Evolutionary conservation across 92 coral and sea anemone species (phyloP).

Genomic region (Paramuricea clavata): DNA sequence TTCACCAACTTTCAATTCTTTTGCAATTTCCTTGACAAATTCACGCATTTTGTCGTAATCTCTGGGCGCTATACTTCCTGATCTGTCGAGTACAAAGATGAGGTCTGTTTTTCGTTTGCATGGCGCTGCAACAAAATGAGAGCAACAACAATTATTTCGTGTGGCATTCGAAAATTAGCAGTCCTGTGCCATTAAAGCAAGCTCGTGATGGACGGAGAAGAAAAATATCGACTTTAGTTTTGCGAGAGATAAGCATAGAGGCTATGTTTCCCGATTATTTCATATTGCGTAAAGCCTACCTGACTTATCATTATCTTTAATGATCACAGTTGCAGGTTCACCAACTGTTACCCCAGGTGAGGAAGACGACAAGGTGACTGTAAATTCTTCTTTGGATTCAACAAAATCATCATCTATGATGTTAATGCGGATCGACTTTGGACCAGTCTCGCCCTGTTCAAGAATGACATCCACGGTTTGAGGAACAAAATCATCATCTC

Average conservation of each 20-base stretch:
- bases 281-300: no score
- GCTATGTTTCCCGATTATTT: no score
- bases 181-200: no score
- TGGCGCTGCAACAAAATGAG: neutral
- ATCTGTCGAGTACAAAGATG: conserved; percentile 30
- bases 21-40: neutral
- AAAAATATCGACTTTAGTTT: no score
- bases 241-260: no score
- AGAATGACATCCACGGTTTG: neutral
- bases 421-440: neutral
- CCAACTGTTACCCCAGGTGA: neutral
- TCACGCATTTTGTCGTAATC: conserved; percentile 21
- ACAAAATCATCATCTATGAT: neutral
- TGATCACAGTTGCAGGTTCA: neutral
- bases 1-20: neutral
- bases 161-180: no score
- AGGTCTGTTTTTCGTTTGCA: conserved; percentile 11
- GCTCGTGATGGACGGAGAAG: no score
- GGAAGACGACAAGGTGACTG: neutral
- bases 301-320: conserved; percentile 29
- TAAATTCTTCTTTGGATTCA: conserved; percentile 3
- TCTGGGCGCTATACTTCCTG: neutral
- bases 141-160: no score
- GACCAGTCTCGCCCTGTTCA: conserved; percentile 12
- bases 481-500: conserved; percentile 3